phyloP scores from a whole-genome alignment of 2,797 vertebrate species.

The Malacoraja senta region DNA sequence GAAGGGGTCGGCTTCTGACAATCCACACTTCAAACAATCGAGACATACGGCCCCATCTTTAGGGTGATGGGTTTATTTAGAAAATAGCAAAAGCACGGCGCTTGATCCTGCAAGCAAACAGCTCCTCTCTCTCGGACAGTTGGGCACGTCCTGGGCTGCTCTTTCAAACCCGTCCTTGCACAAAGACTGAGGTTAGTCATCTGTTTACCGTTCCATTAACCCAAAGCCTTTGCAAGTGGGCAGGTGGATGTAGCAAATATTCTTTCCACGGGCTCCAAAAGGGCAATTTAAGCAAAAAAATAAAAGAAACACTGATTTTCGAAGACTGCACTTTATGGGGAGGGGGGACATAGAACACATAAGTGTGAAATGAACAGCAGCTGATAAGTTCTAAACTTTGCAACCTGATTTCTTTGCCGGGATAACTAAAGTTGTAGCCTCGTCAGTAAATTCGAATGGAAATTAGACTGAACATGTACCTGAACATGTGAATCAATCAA shows the following conservation, averaged over 20 bases:
- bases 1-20: not conserved
- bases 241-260: not conserved
- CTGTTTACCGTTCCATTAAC: not conserved
- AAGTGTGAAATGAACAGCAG: conserved; percentile 32
- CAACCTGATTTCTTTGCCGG: conserved; percentile 50
- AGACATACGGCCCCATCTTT: not conserved
- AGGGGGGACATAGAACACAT: too few relatives aligned
- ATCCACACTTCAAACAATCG: not conserved
- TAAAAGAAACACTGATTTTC: not conserved
- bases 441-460: conserved; percentile 42
- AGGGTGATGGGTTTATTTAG: not conserved
- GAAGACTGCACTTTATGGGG: not conserved
- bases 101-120: conserved; percentile 48
- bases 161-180: conserved; percentile 44
- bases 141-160: conserved; percentile 41
- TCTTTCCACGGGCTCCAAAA: not conserved
- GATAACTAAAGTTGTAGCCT: conserved; percentile 47
- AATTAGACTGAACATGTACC: not conserved
- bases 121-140: conserved; percentile 48
- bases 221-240: too few relatives aligned
- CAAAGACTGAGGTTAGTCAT: conserved; percentile 24
- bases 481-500: too few relatives aligned
- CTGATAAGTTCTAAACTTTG: conserved; percentile 46
- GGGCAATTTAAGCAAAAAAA: not conserved
- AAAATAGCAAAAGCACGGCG: not conserved